A percentile compares a stretch with the other conserved stretches of the same genome.
Evolutionary conservation across 2,797 vertebrate species (phyloP).

Genomic region (Catharus ustulatus): DNA sequence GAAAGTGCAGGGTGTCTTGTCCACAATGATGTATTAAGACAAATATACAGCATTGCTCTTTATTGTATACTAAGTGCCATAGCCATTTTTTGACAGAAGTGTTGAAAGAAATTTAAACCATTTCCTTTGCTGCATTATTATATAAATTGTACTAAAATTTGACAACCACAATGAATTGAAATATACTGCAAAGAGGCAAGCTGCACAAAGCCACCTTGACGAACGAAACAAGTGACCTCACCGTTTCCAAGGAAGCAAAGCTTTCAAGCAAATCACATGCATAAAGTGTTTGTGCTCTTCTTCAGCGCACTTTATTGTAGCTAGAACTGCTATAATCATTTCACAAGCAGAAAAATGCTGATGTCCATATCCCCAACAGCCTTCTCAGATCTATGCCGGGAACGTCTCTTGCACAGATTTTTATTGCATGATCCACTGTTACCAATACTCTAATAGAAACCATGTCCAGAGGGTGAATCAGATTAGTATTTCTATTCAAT

Average conservation of each 20-base stretch:
- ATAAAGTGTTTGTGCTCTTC: not conserved
- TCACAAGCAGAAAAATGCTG: slow-evolving; percentile 30
- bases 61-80: slow-evolving; percentile 69
- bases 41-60: slow-evolving; percentile 67
- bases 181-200: slow-evolving; percentile 55
- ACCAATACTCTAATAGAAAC: not conserved
- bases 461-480: not conserved
- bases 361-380: slow-evolving; percentile 29
- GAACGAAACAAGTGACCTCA: slow-evolving; percentile 29
- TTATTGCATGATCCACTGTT: not conserved
- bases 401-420: not conserved
- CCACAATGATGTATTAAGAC: slow-evolving; percentile 23
- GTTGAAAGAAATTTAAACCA: slow-evolving; percentile 63
- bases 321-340: slow-evolving; percentile 5
- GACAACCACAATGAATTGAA: slow-evolving; percentile 37
- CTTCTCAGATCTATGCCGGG: slow-evolving; percentile 3
- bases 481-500: not conserved
- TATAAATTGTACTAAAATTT: slow-evolving; percentile 37
- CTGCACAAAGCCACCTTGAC: slow-evolving; percentile 47
- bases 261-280: slow-evolving; percentile 65
- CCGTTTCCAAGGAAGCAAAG: slow-evolving; percentile 72
- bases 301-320: not conserved
- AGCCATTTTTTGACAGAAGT: slow-evolving; percentile 66
- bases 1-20: slow-evolving; percentile 6
- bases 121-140: slow-evolving; percentile 37